These are phyloP conservation scores for Phalangium opilio DNA, from an alignment of 2,888 invertebrate species.

Conservation along the genomic window DNA sequence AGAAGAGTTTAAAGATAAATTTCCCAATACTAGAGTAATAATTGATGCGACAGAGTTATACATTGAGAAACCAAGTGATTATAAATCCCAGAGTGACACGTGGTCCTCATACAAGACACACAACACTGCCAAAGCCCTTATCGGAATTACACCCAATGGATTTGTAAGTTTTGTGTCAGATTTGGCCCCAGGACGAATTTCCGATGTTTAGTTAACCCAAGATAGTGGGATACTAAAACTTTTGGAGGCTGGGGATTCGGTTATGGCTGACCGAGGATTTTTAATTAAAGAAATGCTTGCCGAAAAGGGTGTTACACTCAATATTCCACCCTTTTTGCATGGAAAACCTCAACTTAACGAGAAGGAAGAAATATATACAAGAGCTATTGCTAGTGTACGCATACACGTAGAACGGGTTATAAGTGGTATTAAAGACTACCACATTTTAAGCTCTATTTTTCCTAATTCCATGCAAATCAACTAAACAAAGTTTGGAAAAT, in stretches of 20 bases:
- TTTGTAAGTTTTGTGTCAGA: conserved; percentile 26
- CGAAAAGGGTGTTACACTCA: not conserved
- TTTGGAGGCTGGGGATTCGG: conserved; percentile 14
- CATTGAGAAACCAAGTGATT: conserved; percentile 29
- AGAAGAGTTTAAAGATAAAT: too few relatives aligned
- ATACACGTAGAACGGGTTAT: too few relatives aligned
- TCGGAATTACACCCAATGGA: conserved; percentile 24
- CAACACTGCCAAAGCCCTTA: conserved; percentile 27
- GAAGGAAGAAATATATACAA: too few relatives aligned
- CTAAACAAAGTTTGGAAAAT: too few relatives aligned
- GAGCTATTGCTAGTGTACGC: too few relatives aligned
- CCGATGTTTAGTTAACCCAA: conserved; percentile 17
- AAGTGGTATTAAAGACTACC: too few relatives aligned
- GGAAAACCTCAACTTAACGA: too few relatives aligned
- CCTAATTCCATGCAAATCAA: too few relatives aligned
- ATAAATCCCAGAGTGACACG: too few relatives aligned
- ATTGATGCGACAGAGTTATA: conserved; percentile 30
- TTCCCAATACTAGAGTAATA: conserved; percentile 15
- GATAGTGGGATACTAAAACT: conserved; percentile 11
- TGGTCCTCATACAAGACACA: too few relatives aligned
- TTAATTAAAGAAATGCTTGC: not conserved
- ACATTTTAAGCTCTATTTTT: too few relatives aligned
- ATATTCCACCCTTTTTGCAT: too few relatives aligned
- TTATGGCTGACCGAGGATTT: conserved; percentile 21
- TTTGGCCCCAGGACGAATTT: conserved; percentile 27